These are phyloP conservation scores for Ashinkailepas kermadecensis DNA, from an alignment of 2,888 invertebrate species.

Conservation along the genomic window DNA sequence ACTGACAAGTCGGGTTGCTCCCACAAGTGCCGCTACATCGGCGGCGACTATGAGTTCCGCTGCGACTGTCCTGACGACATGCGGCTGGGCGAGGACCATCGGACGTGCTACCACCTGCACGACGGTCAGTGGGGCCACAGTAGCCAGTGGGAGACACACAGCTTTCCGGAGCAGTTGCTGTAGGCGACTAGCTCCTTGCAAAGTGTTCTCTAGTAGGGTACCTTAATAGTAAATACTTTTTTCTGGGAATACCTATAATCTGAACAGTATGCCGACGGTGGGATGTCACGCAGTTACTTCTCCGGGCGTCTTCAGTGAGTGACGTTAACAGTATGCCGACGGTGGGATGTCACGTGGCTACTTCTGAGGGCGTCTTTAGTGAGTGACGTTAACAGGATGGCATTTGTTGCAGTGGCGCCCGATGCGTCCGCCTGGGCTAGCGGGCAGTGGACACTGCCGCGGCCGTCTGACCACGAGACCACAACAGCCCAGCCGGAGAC, in stretches of 20 bases:
- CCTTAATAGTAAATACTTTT: no score
- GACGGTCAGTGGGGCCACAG: neutral
- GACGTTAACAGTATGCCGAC: no score
- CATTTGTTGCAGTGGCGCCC: neutral
- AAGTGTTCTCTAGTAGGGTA: no score
- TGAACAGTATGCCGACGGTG: no score
- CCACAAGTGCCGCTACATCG: neutral
- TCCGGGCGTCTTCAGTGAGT: no score
- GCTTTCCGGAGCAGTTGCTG: neutral
- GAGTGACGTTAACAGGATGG: no score
- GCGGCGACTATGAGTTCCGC: neutral
- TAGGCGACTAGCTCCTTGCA: neutral
- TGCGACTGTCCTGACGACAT: neutral
- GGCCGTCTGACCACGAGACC: neutral
- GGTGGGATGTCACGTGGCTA: no score
- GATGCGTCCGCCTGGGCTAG: neutral
- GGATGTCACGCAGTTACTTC: no score
- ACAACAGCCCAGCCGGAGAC: neutral
- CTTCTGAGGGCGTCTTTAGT: no score
- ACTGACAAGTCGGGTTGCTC: neutral
- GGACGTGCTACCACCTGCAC: neutral
- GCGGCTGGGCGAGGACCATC: neutral
- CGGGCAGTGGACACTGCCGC: neutral
- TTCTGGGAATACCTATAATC: no score
- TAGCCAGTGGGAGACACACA: neutral